Percentiles rank a stretch among this genome's conserved stretches.
Conservation (phyloP, 2,797 vertebrate species). For the Acrocephalus scirpaceus region DNA sequence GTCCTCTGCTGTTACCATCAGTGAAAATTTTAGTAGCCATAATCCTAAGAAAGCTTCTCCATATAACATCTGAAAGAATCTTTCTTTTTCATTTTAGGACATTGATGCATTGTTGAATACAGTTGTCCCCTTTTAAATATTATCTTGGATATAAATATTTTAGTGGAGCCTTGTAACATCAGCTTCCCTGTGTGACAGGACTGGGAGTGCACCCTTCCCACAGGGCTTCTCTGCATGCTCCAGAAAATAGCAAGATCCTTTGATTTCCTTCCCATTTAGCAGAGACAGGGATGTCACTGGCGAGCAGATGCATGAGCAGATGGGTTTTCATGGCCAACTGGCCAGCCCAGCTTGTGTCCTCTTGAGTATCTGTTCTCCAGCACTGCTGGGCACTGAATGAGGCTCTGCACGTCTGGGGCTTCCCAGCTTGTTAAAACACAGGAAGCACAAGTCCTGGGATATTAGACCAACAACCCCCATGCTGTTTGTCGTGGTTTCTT, state of each 20-base stretch:
- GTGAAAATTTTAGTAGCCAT: not conserved
- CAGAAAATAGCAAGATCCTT: not conserved
- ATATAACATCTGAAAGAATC: not conserved
- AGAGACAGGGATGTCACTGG: not conserved
- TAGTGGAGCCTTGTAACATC: not conserved
- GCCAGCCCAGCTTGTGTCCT: not conserved
- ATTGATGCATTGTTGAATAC: not conserved
- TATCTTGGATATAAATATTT: not conserved
- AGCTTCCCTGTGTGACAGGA: not conserved
- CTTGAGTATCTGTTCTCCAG: not conserved
- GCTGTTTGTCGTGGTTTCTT: not conserved
- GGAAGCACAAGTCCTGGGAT: not conserved
- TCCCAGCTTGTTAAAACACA: not conserved
- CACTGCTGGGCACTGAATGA: not conserved
- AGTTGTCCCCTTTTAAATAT: not conserved
- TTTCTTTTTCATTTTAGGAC: not conserved
- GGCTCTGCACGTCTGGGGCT: not conserved
- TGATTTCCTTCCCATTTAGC: not conserved
- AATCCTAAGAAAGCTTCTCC: not conserved
- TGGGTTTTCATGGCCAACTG: constrained; percentile 26
- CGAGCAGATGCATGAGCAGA: not conserved
- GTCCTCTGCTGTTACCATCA: not conserved
- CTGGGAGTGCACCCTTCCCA: not conserved
- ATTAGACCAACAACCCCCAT: not conserved
- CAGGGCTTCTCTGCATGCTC: not conserved